Evolutionary conservation across 1,140 invertebrate species (phyloP), one percentile per base, ranked within the genome.

Genomic region (Papilio helenus): DNA sequence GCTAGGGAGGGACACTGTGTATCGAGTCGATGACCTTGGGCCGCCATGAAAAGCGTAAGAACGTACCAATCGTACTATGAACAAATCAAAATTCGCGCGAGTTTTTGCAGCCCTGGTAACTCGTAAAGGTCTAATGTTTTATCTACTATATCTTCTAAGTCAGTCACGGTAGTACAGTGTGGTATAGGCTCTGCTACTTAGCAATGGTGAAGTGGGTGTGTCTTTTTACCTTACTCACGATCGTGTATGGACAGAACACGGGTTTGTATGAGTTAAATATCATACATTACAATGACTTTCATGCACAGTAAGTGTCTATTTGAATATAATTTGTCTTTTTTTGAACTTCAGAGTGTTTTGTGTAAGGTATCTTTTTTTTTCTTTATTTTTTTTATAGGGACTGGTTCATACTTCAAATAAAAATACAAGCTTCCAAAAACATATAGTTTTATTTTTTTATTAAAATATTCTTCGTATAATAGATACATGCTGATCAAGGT

Each of bases 261-360:
- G 92, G 93, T 39, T 85, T 95, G 5, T 96, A 96, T 85, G 95
- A 97, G 55, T 85, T 98, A n/a, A 96, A 97, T 29, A 95, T 98
- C 14, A 94, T 98, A 77, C 97, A 98, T 87, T 96, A 97, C 49
- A 98, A 98, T 90, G 97, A 98, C 91, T 97, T 98, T 83, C 97
- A 98, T 88, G 97, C 97, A 5, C 96, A 97, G 95, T 96, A 92
- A 95, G 92, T 94, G 85, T 26, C 12, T 46, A 55, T 76, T 79
- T 77, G 72, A 44, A 44, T 78, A 81, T 49, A 46, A 68, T 18
- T 83, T 79, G 0, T 77, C 23, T 72, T 71, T 46, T 1, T 20
- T 23, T 51, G 55, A 79, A 74, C 5, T 46, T 0, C 14, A 12
- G 10, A 29, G 26, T 39, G 39, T 72, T 46, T n/a, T n/a, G 46